phyloP scores from a whole-genome alignment of 2,888 invertebrate genomes.

The Thelaira solivaga region DNA sequence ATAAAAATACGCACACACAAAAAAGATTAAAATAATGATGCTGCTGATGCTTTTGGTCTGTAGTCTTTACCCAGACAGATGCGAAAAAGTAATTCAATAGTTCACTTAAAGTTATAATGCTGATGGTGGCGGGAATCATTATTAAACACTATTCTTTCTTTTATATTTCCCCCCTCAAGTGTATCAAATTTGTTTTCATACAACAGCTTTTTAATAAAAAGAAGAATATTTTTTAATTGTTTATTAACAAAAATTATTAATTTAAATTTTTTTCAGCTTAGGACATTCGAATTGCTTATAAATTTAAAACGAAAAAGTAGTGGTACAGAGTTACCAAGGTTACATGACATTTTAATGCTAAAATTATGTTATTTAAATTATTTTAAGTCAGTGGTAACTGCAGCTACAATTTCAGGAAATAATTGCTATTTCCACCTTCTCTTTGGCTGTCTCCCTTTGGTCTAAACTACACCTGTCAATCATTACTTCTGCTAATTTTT shows the following conservation, averaged over 20 bases:
- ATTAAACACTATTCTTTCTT: constrained; percentile 40
- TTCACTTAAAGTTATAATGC: constrained; percentile 16
- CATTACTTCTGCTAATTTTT: constrained; percentile 7
- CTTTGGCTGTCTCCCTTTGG: not conserved
- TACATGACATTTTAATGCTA: no score
- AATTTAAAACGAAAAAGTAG: no score
- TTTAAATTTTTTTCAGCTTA: no score
- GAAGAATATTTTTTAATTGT: no score
- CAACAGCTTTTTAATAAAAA: not conserved
- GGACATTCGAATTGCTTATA: no score
- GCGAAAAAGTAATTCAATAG: constrained; percentile 53
- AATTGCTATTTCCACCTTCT: not conserved
- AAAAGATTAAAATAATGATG: constrained; percentile 59
- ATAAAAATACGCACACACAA: constrained; percentile 40
- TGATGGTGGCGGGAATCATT: constrained; percentile 40
- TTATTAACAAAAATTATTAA: no score
- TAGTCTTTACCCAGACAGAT: constrained; percentile 54
- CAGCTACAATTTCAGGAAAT: not conserved
- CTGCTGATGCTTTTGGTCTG: constrained; percentile 62
- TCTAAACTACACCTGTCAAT: constrained; percentile 31
- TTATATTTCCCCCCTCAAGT: not conserved
- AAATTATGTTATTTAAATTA: not conserved
- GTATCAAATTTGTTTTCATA: constrained; percentile 24
- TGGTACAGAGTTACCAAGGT: constrained; percentile 7
- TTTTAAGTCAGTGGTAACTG: constrained; percentile 3